These are phyloP conservation scores for Patella vulgata DNA, from an alignment of 1,140 invertebrate genomes.

Conservation along the genomic window DNA sequence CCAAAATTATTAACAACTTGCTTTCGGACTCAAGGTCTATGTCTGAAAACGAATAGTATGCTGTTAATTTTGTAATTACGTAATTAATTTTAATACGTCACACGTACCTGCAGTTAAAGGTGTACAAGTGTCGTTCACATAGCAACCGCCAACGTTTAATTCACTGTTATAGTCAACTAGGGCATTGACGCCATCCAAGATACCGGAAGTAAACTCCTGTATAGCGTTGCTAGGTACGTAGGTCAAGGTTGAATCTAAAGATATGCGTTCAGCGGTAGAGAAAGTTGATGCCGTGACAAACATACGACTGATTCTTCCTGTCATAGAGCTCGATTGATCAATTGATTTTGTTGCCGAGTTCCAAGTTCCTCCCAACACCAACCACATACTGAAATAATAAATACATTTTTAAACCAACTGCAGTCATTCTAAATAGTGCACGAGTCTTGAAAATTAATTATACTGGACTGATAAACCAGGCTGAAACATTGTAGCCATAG, in stretches of 20 bases:
- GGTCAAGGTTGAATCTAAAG: slow-evolving; percentile 7
- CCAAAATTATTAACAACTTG: no score
- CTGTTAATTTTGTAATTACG: no score
- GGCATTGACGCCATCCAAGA: slow-evolving; percentile 10
- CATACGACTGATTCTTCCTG: slow-evolving; percentile 22
- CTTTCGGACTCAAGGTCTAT: no score
- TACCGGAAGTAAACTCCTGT: slow-evolving; percentile 8
- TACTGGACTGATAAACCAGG: no score
- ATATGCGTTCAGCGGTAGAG: neutral
- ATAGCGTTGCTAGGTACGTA: slow-evolving; percentile 1
- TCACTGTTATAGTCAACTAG: slow-evolving; percentile 24
- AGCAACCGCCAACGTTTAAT: slow-evolving; percentile 5
- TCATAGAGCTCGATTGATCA: slow-evolving; percentile 14
- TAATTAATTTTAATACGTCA: no score
- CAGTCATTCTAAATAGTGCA: no score
- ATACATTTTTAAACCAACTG: no score
- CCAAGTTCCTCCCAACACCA: slow-evolving; percentile 19
- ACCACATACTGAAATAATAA: slow-evolving; percentile 14
- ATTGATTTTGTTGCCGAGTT: neutral
- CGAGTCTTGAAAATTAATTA: no score
- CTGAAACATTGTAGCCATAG: no score
- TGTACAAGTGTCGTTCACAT: no score
- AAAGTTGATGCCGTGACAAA: slow-evolving; percentile 2
- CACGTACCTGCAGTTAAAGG: no score
- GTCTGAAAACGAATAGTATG: no score